Base-by-base conservation (phyloP, 2,888 invertebrate genomes). In the Nudaria mundana region DNA sequence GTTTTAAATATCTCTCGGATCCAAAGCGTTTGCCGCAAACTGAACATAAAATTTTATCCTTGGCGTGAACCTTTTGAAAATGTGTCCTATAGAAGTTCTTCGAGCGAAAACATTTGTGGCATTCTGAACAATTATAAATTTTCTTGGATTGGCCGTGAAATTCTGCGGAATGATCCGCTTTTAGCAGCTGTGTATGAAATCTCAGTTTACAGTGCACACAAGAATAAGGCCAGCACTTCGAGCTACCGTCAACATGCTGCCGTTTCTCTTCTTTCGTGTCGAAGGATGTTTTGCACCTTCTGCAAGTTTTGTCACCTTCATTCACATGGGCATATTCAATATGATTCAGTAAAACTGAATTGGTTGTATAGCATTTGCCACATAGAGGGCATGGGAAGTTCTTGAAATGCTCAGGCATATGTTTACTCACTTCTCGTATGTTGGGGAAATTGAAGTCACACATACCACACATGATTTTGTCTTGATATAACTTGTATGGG, bases 181-280 rank as follows among this genome's bases (percentile, higher is more conserved):
- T 85, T 0, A 35, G 45, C 23, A 84, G 83, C 79, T 79, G 84
- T 1, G 82, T 81, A 15, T 67, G 55, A 39, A 87, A 86, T 33
- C 82, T 65, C 4, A 83, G 81, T 0, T 75, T 72, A 39, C 87
- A 86, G 7, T 66, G 48, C 0, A 71, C 42, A 30, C 87, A 87
- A 11, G 66, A 69, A 31, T 77, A 84, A 0, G 70, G 52, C 71
- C 78, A 79, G 46, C 87, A 86, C 1, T 56, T 41, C 33, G 84
- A 76, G 1, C 20, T 30, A 3, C 5, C 39, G 58, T 75, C 1
- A 74, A 30, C 8, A 35, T 87, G 87, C 3, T 70, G 64, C 18
- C 49, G 73, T 48, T 73, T 84, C 24, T 67, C 56, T 14, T 20
- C 20, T 5, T 7, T 7, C 5, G 20, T 20, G 2, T 20, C 8